phyloP scores from a whole-genome alignment of 2,113 vertebrate species.

The Leucopsar rothschildi region DNA sequence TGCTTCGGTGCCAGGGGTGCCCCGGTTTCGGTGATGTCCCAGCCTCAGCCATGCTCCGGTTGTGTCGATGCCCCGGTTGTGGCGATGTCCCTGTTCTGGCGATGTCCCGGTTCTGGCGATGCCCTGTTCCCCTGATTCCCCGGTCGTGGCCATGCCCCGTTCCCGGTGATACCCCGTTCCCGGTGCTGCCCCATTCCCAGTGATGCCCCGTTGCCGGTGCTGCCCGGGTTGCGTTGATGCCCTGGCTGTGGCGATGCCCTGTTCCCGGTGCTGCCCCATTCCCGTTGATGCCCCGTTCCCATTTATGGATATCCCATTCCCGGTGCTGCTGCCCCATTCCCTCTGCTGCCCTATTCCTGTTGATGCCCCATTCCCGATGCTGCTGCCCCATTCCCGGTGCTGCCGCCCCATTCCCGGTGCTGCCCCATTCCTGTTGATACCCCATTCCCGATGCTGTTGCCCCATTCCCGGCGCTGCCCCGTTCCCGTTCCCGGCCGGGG shows the following conservation, averaged over 20 bases:
- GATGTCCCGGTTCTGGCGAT: accelerated
- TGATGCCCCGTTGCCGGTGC: accelerated
- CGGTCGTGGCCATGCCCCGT: accelerated
- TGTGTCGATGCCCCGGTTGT: not conserved
- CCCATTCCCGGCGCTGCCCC: too few species aligned
- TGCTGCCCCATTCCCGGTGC: not conserved
- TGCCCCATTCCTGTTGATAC: not conserved
- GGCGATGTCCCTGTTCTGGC: accelerated
- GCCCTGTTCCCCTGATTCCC: accelerated
- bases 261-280: too few species aligned
- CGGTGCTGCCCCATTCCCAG: accelerated
- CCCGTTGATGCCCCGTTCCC: too few species aligned
- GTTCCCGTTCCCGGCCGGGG: not conserved
- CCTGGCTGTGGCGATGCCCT: too few species aligned
- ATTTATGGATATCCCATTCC: too few species aligned
- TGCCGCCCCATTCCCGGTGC: not conserved
- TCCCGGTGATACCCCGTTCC: accelerated
- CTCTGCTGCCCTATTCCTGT: too few species aligned
- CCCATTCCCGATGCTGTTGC: not conserved
- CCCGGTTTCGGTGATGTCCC: not conserved
- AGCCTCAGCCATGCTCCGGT: not conserved
- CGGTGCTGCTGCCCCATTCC: too few species aligned
- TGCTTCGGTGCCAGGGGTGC: not conserved
- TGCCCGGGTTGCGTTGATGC: too few species aligned
- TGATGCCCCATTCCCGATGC: not conserved